Base-by-base conservation (phyloP, 2,797 vertebrate genomes). In the Trachops cirrhosus region DNA sequence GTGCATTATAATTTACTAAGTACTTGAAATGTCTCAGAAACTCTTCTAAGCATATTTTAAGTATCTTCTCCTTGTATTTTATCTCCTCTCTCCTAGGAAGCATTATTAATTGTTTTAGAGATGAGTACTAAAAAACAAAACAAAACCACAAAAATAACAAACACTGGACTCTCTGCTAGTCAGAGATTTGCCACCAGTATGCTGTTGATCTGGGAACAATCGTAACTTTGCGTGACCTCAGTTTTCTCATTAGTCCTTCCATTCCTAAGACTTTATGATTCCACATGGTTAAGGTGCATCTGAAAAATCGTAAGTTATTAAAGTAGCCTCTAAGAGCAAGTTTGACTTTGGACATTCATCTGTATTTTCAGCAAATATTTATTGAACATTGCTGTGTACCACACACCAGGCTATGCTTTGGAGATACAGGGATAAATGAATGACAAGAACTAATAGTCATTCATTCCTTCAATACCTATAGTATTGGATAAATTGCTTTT, bases 101-200 rank as follows among this genome's bases (percentile, higher is more conserved):
- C 8, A 48, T 85, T 73, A 71, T 59, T 84, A 64, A 64, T 87
- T 90, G 78, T 78, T 95, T 93, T 73, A 85, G n/a, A 93, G 41
- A 68, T 6, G 12, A 93, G 9, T 73, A 90, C 32, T 77, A 29
- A 75, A 68, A 64, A 75, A 29, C 12, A 54, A 91, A 94, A 32
- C 50, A 18, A 64, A 48, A 4, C 39, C 34, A 79, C 26, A 86
- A 86, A 86, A 89, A 90, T 52, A 92, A 84, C 18, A 73, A 86
- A 71, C 75, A n/a, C 59, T 80, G 48, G n/a, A 93, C 19, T 79
- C n/a, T 37, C 80, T 16, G 29, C 84, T 93, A 59, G 24, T 75
- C 19, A 75, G 32, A 89, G 68, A 75, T 44, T 79, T 70, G 1
- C 52, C 57, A 75, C 50, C 32, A 26, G 19, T 34, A 18, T 78